Percentiles rank a stretch among this genome's conserved stretches.
phyloP scores from a whole-genome alignment of 92 coral and sea anemone species.

The Diadumene lineata region DNA sequence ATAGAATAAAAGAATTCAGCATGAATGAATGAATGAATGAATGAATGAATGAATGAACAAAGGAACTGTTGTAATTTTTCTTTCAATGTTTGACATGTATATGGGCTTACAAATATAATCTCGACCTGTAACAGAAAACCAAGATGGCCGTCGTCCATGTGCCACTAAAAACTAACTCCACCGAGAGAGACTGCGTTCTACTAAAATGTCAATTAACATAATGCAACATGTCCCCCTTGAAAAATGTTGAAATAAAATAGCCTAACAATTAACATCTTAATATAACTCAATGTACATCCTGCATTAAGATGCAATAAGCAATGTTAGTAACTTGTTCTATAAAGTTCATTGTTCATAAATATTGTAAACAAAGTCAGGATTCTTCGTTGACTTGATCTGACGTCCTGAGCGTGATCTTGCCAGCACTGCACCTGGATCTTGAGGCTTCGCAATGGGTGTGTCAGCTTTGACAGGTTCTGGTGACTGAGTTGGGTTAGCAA shows the following conservation, averaged over 20 bases:
- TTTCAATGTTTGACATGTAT: too few species aligned
- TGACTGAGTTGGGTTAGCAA: too few species aligned
- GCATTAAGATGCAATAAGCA: background rate
- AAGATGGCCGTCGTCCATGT: too few species aligned
- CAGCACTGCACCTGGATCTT: conserved; percentile 36
- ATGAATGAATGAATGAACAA: too few species aligned
- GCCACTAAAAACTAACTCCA: too few species aligned
- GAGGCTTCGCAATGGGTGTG: background rate
- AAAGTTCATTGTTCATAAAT: background rate
- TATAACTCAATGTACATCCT: too few species aligned
- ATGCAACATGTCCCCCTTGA: background rate
- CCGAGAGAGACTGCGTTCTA: too few species aligned
- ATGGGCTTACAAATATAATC: too few species aligned
- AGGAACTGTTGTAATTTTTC: too few species aligned
- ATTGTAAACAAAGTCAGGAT: conserved; percentile 52
- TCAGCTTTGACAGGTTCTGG: background rate
- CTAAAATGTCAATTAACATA: too few species aligned
- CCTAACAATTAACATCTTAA: too few species aligned
- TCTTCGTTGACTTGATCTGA: conserved; percentile 40
- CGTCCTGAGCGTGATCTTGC: conserved; percentile 51
- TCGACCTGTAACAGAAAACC: too few species aligned
- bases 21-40: conserved; percentile 21
- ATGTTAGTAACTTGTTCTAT: background rate
- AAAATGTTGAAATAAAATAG: background rate
- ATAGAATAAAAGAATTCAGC: conserved; percentile 10